These are phyloP conservation scores for Drosophila sturtevanti DNA, from an alignment of 1,140 invertebrate genomes.

Conservation along the genomic window DNA sequence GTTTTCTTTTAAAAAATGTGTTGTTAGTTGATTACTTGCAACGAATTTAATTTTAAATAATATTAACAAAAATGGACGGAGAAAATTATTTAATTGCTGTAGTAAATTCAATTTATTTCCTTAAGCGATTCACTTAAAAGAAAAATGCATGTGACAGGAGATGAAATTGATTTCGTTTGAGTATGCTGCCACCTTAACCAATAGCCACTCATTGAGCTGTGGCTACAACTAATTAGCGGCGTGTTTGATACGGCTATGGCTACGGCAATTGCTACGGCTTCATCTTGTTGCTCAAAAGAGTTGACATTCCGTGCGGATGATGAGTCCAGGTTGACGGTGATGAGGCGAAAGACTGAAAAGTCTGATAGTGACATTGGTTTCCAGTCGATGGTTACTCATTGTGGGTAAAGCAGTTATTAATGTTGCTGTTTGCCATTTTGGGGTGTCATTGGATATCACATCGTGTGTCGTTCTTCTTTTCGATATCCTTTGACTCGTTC, in stretches of 20 bases:
- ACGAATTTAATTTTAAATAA: too few relatives aligned
- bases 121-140: too few relatives aligned
- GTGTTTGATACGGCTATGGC: not conserved
- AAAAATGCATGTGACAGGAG: not conserved
- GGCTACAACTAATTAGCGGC: slow-evolving; percentile 53
- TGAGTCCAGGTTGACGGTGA: not conserved
- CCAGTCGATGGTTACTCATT: slow-evolving; percentile 26
- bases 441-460: slow-evolving; percentile 41
- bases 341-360: not conserved
- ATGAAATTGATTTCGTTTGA: not conserved
- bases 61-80: too few relatives aligned
- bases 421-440: slow-evolving; percentile 28
- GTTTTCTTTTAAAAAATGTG: too few relatives aligned
- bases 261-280: slow-evolving; percentile 39
- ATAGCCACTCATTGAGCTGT: slow-evolving; percentile 14
- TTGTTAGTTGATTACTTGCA: too few relatives aligned
- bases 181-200: not conserved
- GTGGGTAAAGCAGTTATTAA: slow-evolving; percentile 22
- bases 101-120: too few relatives aligned
- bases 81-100: too few relatives aligned
- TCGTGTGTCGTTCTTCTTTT: not conserved
- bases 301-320: not conserved
- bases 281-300: not conserved
- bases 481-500: slow-evolving; percentile 20
- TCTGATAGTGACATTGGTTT: slow-evolving; percentile 3